A percentile compares a stretch with the other conserved stretches of the same genome.
phyloP scores from a whole-genome alignment of 2,797 vertebrate species.

The Erpetoichthys calabaricus region DNA sequence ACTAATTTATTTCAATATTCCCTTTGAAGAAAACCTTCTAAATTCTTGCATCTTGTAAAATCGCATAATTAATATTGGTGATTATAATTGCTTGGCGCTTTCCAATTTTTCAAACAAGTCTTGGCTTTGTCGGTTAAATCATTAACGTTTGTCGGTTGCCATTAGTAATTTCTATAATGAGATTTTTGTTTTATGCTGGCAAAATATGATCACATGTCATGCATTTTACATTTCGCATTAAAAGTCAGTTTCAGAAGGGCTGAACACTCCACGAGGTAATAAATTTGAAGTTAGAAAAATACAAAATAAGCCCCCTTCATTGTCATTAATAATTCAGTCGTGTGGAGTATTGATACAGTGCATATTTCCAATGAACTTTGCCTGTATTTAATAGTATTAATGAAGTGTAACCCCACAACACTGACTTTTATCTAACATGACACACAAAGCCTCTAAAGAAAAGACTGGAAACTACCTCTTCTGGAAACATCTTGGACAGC shows the following conservation, averaged over 20 bases:
- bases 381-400: too few relatives aligned
- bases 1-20: conserved; percentile 53
- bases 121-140: conserved; percentile 68
- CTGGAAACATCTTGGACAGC: too few relatives aligned
- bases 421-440: too few relatives aligned
- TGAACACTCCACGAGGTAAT: conserved; percentile 65
- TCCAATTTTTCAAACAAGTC: conserved; percentile 58
- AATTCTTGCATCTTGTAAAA: conserved; percentile 56
- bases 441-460: too few relatives aligned
- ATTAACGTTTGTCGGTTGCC: conserved; percentile 77
- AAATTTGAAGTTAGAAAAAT: conserved; percentile 48
- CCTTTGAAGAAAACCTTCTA: conserved; percentile 46
- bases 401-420: too few relatives aligned
- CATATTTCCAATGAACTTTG: conserved; percentile 35
- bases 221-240: conserved; percentile 53
- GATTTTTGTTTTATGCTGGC: conserved; percentile 66
- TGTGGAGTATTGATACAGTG: conserved; percentile 41
- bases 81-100: conserved; percentile 69
- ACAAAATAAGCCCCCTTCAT: conserved; percentile 45
- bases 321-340: conserved; percentile 45
- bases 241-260: conserved; percentile 68
- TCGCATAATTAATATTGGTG: conserved; percentile 66
- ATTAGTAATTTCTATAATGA: conserved; percentile 87
- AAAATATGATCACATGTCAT: conserved; percentile 55
- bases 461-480: too few relatives aligned